Evolutionary conservation across 1,140 invertebrate genomes (phyloP), one percentile per base, ranked within the genome.

Genomic region (Brachionus koreanus): DNA sequence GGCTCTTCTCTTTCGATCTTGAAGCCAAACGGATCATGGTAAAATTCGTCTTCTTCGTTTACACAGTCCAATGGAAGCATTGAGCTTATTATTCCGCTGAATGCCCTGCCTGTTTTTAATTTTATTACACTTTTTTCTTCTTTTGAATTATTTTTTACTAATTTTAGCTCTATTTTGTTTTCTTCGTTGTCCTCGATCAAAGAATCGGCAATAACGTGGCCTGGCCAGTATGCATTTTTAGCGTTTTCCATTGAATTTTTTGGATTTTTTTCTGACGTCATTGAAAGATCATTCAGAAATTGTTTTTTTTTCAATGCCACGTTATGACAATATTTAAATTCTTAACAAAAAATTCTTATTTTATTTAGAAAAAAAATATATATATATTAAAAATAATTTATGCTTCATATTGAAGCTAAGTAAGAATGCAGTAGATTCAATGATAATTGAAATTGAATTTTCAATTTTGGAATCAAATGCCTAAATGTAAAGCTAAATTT

Each of bases 11-110:
- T 94, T 86, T 97, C 95, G 0, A 98, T 92, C 85, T 95, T 93
- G 89, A 98, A 99, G 0, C 97, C 97, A 91, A 98, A 98, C 89
- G 98, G 96, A 90, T 99, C 96, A 90, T 97, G 98, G 84, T 94
- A 92, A 85, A 88, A 89, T 84, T 90, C 90, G 0, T 79, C 76
- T 10, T 57, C 16, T 42, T 65, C 6, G 16, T 42, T 61, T 57
- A 79, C 35, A 33, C 10, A 79, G 33, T 79, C 49, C 12, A 79
- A 6, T n/a, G 76, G 76, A 7, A 79, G 52, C 76, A 79, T 79
- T 42, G 76, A 79, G 23, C 76, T 79, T 7, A 79, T 42, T 10
- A 79, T 57, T 13, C 25, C 46, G 61, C 76, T 79, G 39, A 79
- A 79, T 12, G 76, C 49, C 0, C 76, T 23, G 19, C 69, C 69